Percentiles rank a stretch among this genome's conserved stretches.
phyloP scores from a whole-genome alignment of 2,797 vertebrate genomes.

The Garrulus glandarius region DNA sequence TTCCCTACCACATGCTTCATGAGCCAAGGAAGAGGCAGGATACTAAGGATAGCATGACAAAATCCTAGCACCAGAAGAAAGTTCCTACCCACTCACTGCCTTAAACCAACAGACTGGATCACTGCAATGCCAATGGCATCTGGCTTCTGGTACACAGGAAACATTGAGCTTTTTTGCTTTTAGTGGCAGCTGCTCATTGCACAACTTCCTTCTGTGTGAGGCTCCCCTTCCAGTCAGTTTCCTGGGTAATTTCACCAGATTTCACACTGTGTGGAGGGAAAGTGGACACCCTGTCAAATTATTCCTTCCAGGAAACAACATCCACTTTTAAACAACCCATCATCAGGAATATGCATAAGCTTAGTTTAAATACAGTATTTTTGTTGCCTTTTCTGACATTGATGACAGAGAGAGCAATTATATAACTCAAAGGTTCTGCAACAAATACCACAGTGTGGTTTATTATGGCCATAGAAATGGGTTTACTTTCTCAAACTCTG shows the following conservation, averaged over 20 bases:
- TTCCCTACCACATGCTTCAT: fast-evolving
- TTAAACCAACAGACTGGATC: background rate
- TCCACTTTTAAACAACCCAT: background rate
- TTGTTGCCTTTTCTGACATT: background rate
- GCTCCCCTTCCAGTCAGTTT: background rate
- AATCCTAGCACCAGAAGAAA: background rate
- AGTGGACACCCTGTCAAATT: background rate
- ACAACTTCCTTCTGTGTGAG: background rate
- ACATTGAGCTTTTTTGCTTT: background rate
- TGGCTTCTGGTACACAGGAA: background rate
- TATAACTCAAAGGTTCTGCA: background rate
- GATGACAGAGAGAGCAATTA: background rate
- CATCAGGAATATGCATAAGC: background rate
- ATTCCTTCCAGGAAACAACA: background rate
- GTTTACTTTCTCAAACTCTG: background rate
- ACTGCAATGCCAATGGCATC: background rate
- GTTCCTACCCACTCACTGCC: background rate
- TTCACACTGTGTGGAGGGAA: background rate
- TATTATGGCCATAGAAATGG: background rate
- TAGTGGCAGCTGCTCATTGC: background rate
- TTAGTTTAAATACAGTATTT: background rate
- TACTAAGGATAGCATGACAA: background rate
- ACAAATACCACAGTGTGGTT: background rate
- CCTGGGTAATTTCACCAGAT: background rate
- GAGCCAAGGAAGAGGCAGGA: background rate